Percentiles rank a stretch among this genome's conserved stretches.
Conservation (phyloP, 2,797 vertebrate genomes). For the Sandelia bainsii region DNA sequence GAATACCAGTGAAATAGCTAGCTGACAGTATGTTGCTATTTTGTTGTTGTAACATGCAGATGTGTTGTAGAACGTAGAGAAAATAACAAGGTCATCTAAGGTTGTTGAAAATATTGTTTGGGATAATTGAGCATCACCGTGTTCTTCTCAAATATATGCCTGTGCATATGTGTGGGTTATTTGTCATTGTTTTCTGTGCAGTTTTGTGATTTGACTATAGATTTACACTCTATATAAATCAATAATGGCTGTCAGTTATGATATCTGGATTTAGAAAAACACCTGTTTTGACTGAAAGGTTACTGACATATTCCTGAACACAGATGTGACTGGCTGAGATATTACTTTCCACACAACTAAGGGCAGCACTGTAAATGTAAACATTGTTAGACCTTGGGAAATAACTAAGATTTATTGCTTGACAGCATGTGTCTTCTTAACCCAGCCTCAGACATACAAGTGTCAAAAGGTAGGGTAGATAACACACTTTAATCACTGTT, state of each 20-base stretch:
- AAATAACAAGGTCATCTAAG: too few species aligned
- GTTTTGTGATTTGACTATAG: not conserved
- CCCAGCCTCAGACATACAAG: conserved; percentile 64
- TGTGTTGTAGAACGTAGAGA: too few species aligned
- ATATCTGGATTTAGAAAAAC: conserved; percentile 22
- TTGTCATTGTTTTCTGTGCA: not conserved
- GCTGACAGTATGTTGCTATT: too few species aligned
- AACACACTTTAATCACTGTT: conserved; percentile 74
- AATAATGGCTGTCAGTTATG: not conserved
- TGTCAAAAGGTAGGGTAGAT: conserved; percentile 74
- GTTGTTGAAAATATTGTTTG: too few species aligned
- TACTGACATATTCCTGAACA: conserved; percentile 35
- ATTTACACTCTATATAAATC: not conserved
- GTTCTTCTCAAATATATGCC: too few species aligned
- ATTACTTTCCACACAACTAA: conserved; percentile 38
- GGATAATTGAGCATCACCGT: too few species aligned
- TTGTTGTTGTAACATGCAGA: too few species aligned
- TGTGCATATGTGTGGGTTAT: not conserved
- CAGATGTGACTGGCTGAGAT: conserved; percentile 29
- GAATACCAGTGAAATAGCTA: too few species aligned
- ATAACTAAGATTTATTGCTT: conserved; percentile 73
- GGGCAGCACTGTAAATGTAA: conserved; percentile 45
- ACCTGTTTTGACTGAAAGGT: conserved; percentile 35
- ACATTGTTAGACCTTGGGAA: conserved; percentile 63
- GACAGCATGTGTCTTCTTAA: conserved; percentile 68